These are phyloP conservation scores for Phthorimaea operculella DNA, from an alignment of 1,140 invertebrate genomes.

Conservation along the genomic window DNA sequence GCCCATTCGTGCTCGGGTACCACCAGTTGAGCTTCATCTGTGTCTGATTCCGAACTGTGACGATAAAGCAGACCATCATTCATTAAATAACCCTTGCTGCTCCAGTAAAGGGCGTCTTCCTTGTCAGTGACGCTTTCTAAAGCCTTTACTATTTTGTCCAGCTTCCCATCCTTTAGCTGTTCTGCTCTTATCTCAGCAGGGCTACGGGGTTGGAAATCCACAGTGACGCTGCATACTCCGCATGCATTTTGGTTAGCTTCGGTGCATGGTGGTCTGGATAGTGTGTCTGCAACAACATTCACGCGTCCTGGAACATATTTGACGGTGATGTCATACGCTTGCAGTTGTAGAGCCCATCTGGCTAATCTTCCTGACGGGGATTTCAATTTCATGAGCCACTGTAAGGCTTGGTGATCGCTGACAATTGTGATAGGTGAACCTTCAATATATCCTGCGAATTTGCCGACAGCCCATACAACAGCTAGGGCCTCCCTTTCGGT, in stretches of 20 bases:
- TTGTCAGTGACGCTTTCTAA: constrained; percentile 20
- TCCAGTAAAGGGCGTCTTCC: constrained; percentile 22
- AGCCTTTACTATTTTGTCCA: constrained; percentile 25
- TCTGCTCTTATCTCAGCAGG: constrained; percentile 18
- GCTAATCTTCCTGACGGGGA: constrained; percentile 35
- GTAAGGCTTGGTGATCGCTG: constrained; percentile 62
- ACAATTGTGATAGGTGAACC: constrained; percentile 20
- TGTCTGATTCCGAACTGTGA: too few relatives aligned
- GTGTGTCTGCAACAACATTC: constrained; percentile 34
- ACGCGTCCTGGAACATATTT: constrained; percentile 30
- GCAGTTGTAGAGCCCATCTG: constrained; percentile 59
- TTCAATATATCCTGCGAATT: constrained; percentile 53
- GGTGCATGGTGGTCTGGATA: constrained; percentile 26
- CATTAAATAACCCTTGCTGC: constrained; percentile 9
- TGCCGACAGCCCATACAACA: constrained; percentile 59
- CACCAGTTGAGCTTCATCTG: constrained; percentile 12
- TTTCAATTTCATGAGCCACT: constrained; percentile 44
- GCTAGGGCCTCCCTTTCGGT: constrained; percentile 64
- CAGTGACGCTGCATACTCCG: constrained; percentile 16
- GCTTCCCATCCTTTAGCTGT: constrained; percentile 24
- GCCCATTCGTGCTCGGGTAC: constrained; percentile 16
- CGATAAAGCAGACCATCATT: constrained; percentile 22
- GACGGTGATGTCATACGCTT: constrained; percentile 42
- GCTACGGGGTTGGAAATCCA: constrained; percentile 19
- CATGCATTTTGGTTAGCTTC: constrained; percentile 11